Conservation (phyloP, 2,888 invertebrate species). For the Argynnis bischoffii region DNA sequence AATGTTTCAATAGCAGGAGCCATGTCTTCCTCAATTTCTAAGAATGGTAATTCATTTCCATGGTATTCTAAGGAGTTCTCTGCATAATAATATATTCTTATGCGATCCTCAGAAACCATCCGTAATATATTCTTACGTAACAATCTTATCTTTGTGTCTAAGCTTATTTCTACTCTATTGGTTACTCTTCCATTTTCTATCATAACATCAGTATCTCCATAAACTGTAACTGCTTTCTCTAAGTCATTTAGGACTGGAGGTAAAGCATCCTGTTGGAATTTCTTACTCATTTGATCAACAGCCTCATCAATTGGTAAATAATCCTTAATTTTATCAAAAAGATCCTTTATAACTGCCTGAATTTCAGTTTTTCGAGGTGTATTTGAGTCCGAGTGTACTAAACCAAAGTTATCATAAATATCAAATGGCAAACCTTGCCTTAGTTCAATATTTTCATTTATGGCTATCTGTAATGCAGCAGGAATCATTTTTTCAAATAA, state of each 20-base stretch:
- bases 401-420: slow-evolving; percentile 88
- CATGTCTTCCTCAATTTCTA: slow-evolving; percentile 87
- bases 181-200: slow-evolving; percentile 82
- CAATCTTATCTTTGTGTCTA: slow-evolving; percentile 84
- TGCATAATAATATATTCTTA: slow-evolving; percentile 89
- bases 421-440: slow-evolving; percentile 91
- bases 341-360: slow-evolving; percentile 70
- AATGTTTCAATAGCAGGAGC: slow-evolving; percentile 88
- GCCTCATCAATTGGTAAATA: slow-evolving; percentile 88
- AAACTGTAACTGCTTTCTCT: slow-evolving; percentile 87
- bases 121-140: slow-evolving; percentile 80
- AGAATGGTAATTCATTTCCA: slow-evolving; percentile 85
- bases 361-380: slow-evolving; percentile 77
- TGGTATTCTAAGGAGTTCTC: slow-evolving; percentile 95
- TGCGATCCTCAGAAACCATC: slow-evolving; percentile 84
- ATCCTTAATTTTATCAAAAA: slow-evolving; percentile 83
- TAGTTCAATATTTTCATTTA: slow-evolving; percentile 86
- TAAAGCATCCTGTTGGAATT: slow-evolving; percentile 92
- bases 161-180: slow-evolving; percentile 85
- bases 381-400: slow-evolving; percentile 82
- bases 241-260: slow-evolving; percentile 89
- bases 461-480: slow-evolving; percentile 87
- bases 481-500: slow-evolving; percentile 91
- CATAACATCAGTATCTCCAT: slow-evolving; percentile 88
- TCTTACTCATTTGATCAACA: slow-evolving; percentile 93